Conservation (phyloP, 2,797 vertebrate genomes). For the Manis pentadactyla region DNA sequence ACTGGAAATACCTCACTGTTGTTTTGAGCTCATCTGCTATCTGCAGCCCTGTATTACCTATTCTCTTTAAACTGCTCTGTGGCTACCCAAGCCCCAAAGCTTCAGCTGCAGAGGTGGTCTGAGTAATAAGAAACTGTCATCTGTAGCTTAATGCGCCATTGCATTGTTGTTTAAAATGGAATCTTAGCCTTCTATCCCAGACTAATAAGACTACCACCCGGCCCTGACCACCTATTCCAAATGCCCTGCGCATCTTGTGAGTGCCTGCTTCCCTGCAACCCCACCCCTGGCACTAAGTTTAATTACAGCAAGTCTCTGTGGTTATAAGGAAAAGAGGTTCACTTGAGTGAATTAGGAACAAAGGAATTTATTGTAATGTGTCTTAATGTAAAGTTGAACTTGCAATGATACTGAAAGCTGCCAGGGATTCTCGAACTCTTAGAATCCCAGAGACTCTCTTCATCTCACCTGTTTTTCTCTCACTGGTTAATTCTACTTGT, state of each 20-base stretch:
- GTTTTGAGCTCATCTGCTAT: not conserved
- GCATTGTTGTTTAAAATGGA: not conserved
- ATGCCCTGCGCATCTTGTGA: not conserved
- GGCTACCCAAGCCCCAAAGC: not conserved
- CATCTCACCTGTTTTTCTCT: not conserved
- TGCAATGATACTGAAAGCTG: not conserved
- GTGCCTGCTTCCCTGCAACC: not conserved
- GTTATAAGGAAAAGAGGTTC: not conserved
- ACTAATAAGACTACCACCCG: not conserved
- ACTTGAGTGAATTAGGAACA: not conserved
- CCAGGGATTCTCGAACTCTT: constrained; percentile 7
- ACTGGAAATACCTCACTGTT: not conserved
- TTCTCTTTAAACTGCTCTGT: not conserved
- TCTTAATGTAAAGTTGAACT: not conserved
- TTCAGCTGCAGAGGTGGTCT: not conserved
- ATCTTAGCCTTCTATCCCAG: not conserved
- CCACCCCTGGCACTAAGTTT: constrained; percentile 1
- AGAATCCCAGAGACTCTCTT: not conserved
- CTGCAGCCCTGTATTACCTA: not conserved
- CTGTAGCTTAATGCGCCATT: not conserved
- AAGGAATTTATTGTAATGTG: not conserved
- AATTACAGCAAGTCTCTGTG: not conserved
- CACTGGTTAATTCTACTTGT: not conserved
- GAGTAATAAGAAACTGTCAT: not conserved
- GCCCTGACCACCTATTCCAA: not conserved